Evolutionary conservation across 2,888 invertebrate species (phyloP).

Genomic region (Tetranychus truncatus): DNA sequence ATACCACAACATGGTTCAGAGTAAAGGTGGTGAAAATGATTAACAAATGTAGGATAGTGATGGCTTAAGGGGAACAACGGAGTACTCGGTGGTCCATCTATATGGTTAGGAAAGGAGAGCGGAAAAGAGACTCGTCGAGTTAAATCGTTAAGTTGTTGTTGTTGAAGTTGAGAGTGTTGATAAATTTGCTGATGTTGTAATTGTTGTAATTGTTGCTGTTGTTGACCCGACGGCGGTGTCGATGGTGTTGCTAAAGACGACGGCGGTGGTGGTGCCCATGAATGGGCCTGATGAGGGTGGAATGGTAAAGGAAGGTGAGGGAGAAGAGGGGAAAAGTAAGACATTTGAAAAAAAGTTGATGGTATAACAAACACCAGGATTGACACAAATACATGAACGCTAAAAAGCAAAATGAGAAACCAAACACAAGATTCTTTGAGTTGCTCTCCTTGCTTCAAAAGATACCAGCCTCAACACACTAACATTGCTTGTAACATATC

Average conservation of each 20-base stretch:
- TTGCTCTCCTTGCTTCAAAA: too few species aligned
- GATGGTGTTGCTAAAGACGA: not conserved
- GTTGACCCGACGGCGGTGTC: not conserved
- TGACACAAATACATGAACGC: too few species aligned
- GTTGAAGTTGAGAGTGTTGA: not conserved
- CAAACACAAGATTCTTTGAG: too few species aligned
- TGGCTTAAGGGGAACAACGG: not conserved
- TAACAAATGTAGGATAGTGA: not conserved
- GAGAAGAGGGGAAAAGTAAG: not conserved
- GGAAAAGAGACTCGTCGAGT: not conserved
- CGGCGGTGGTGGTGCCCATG: not conserved
- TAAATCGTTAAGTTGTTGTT: not conserved
- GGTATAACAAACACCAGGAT: too few species aligned
- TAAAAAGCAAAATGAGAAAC: too few species aligned
- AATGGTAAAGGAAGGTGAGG: not conserved
- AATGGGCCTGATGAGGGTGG: not conserved
- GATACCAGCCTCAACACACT: too few species aligned
- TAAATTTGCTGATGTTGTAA: not conserved
- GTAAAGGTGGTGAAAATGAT: not conserved
- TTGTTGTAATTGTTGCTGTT: not conserved
- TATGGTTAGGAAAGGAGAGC: not conserved
- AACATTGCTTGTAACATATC: too few species aligned
- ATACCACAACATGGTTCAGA: not conserved
- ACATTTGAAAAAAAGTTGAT: not conserved
- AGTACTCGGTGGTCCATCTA: not conserved